A percentile compares a stretch with the other conserved stretches of the same genome.
Evolutionary conservation across 2,113 vertebrate species (phyloP).

Genomic region (Phalacrocorax brasilianus): DNA sequence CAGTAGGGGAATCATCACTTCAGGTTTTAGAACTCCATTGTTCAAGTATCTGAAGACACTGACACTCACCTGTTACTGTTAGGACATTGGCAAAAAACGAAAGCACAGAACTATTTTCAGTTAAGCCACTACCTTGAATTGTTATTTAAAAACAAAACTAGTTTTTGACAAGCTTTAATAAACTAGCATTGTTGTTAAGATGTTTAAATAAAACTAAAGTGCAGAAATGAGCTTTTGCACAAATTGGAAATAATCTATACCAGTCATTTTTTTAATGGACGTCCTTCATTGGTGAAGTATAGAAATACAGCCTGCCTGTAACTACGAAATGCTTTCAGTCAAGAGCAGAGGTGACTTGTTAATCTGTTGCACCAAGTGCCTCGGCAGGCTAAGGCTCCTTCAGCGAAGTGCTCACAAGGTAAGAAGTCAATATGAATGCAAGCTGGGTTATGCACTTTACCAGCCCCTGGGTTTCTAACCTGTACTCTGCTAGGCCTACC

Average conservation of each 20-base stretch:
- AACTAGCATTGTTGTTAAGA: not conserved
- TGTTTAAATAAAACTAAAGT: not conserved
- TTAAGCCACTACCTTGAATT: not conserved
- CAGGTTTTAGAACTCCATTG: not conserved
- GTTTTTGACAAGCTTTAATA: not conserved
- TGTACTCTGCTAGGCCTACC: not conserved
- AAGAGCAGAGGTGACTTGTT: not conserved
- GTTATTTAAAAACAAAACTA: not conserved
- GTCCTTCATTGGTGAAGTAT: not conserved
- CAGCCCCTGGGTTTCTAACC: not conserved
- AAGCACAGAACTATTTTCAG: not conserved
- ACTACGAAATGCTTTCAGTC: not conserved
- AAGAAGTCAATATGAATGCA: not conserved
- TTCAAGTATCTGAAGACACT: not conserved
- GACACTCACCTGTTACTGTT: not conserved
- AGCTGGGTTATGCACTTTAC: fast-evolving
- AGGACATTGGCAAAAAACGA: no score
- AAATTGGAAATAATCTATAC: not conserved
- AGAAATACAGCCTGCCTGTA: not conserved
- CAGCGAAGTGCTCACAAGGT: fast-evolving
- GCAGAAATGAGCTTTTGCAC: not conserved
- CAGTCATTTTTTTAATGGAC: not conserved
- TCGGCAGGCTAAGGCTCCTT: not conserved
- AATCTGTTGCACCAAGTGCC: not conserved
- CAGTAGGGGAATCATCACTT: not conserved